These are phyloP conservation scores for Scaptomyza graminum DNA, from an alignment of 1,140 invertebrate genomes.

Conservation along the genomic window DNA sequence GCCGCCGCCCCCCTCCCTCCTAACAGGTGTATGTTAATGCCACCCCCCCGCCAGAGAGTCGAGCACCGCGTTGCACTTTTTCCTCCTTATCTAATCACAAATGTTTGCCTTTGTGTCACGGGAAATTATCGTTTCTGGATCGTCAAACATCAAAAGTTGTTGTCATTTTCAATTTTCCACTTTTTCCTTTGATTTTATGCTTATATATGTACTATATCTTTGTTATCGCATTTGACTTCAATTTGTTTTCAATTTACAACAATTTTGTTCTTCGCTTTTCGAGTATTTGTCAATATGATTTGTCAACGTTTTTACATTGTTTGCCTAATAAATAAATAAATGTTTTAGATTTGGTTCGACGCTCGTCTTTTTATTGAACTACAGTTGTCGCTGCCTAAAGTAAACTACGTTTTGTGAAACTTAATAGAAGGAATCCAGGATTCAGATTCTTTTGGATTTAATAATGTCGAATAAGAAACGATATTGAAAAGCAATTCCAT, in stretches of 20 bases:
- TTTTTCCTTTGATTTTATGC: slow-evolving; percentile 66
- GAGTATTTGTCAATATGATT: slow-evolving; percentile 63
- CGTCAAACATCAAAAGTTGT: slow-evolving; percentile 33
- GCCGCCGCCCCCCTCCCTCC: too few species aligned
- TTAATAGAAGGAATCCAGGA: too few species aligned
- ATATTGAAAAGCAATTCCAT: too few species aligned
- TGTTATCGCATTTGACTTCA: slow-evolving; percentile 66
- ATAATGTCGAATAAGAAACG: too few species aligned
- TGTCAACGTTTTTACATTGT: slow-evolving; percentile 45
- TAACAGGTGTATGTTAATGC: slow-evolving; percentile 70
- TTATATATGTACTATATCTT: not conserved
- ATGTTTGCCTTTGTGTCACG: slow-evolving; percentile 25
- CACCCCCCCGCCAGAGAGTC: slow-evolving; percentile 39
- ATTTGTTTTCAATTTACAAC: slow-evolving; percentile 83
- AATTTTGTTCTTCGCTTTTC: slow-evolving; percentile 58
- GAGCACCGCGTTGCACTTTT: slow-evolving; percentile 50
- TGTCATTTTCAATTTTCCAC: slow-evolving; percentile 65
- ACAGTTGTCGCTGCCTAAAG: too few species aligned
- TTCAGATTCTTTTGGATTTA: too few species aligned
- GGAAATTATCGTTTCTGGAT: slow-evolving; percentile 57
- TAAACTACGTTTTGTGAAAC: too few species aligned
- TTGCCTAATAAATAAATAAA: slow-evolving; percentile 33
- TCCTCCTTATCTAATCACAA: slow-evolving; percentile 62
- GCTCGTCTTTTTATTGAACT: slow-evolving; percentile 9
- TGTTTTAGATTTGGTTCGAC: slow-evolving; percentile 31